A percentile compares a stretch with the other conserved stretches of the same genome.
These are phyloP conservation scores for Semicossyphus pulcher DNA, from an alignment of 2,113 vertebrate species.

Conservation along the genomic window DNA sequence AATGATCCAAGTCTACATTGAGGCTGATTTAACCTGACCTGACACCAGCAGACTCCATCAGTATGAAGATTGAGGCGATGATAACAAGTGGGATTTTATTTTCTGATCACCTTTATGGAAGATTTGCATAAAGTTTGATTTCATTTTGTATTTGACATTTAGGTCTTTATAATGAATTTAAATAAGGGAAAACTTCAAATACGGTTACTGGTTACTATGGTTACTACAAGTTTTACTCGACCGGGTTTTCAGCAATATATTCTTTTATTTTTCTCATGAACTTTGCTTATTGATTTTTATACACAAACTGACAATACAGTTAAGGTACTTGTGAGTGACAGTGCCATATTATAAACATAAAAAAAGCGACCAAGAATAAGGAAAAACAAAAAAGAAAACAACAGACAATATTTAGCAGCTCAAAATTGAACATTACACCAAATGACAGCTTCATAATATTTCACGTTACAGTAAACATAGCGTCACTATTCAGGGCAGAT, in stretches of 20 bases:
- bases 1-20: not conserved
- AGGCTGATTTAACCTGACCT: constrained; percentile 5
- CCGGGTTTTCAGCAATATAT: not conserved
- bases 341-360: too few species aligned
- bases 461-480: too few species aligned
- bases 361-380: too few species aligned
- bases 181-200: not conserved
- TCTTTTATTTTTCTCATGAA: not conserved
- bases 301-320: too few species aligned
- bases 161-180: not conserved
- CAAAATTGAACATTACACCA: too few species aligned
- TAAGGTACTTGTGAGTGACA: too few species aligned
- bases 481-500: too few species aligned
- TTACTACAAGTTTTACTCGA: not conserved
- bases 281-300: too few species aligned
- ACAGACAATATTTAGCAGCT: too few species aligned
- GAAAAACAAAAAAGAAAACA: too few species aligned
- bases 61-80: not conserved
- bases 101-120: not conserved
- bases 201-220: too few species aligned
- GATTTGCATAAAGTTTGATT: constrained; percentile 11
- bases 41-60: not conserved
- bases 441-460: too few species aligned
- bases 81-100: not conserved
- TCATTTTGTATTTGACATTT: not conserved